phyloP scores from a whole-genome alignment of 2,888 invertebrate species.

The Prionchulus punctatus region DNA sequence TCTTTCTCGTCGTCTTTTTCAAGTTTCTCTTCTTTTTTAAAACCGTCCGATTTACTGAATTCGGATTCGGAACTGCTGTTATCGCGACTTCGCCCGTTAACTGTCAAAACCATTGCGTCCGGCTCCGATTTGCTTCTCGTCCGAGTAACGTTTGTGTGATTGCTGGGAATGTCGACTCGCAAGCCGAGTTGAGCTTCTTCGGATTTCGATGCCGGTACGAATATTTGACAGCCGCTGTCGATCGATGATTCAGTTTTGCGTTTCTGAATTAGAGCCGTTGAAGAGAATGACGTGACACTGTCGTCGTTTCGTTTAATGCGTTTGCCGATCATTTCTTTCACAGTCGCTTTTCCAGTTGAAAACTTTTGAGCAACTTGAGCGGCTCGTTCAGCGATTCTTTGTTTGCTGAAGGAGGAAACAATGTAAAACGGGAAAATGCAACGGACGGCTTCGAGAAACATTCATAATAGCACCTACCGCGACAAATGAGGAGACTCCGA shows the following conservation, averaged over 20 bases:
- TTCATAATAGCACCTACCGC: too few species aligned
- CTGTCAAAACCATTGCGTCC: neutral
- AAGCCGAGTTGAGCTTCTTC: neutral
- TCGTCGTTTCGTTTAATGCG: neutral
- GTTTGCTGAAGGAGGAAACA: neutral
- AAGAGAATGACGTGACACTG: neutral
- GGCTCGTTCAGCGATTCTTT: neutral
- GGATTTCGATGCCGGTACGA: neutral
- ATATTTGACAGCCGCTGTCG: neutral
- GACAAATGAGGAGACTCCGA: too few species aligned
- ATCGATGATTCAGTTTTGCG: too few species aligned
- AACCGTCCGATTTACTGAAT: too few species aligned
- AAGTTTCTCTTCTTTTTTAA: too few species aligned
- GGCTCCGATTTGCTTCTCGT: neutral
- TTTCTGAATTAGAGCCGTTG: neutral
- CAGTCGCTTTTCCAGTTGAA: constrained; percentile 1
- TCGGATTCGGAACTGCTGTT: too few species aligned
- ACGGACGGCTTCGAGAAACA: too few species aligned
- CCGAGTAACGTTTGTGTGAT: neutral
- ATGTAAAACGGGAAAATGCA: too few species aligned
- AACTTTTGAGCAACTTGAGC: neutral
- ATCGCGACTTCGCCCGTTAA: too few species aligned
- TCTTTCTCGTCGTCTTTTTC: too few species aligned
- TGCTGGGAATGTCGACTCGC: neutral
- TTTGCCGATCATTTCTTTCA: constrained; percentile 2